Conservation (phyloP, 2,113 vertebrate genomes). For the Amblyornis subalaris region DNA sequence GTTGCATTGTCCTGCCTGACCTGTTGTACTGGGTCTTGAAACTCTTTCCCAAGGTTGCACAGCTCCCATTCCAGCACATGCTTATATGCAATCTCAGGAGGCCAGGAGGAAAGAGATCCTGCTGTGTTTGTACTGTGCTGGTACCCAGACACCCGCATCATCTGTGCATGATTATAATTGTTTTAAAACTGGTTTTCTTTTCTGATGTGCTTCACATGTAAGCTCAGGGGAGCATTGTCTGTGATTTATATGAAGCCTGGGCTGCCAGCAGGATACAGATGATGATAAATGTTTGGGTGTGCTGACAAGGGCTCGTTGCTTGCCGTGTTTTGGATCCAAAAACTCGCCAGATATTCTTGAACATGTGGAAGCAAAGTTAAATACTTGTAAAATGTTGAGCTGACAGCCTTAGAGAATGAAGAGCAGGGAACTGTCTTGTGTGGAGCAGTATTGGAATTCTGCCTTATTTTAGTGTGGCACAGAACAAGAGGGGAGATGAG, state of each 20-base stretch:
- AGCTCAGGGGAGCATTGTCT: neutral
- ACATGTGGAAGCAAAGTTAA: neutral
- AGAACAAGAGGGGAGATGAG: neutral
- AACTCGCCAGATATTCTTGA: neutral
- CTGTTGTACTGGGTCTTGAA: neutral
- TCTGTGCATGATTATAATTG: neutral
- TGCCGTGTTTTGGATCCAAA: neutral
- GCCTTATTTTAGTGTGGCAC: neutral
- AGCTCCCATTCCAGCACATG: neutral
- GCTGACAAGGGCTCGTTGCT: neutral
- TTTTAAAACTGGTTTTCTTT: neutral
- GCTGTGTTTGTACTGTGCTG: neutral
- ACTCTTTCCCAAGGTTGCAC: neutral
- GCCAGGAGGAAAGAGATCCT: neutral
- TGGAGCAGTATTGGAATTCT: neutral
- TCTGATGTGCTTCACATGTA: neutral
- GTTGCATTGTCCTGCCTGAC: neutral
- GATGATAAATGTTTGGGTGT: neutral
- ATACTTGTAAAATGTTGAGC: neutral
- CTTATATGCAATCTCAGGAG: neutral
- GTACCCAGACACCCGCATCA: neutral
- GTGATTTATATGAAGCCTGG: neutral
- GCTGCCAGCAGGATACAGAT: neutral
- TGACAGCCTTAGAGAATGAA: neutral
- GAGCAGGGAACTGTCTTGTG: neutral